These are phyloP conservation scores for Hippolais icterina DNA, from an alignment of 2,113 vertebrate genomes.

Conservation along the genomic window DNA sequence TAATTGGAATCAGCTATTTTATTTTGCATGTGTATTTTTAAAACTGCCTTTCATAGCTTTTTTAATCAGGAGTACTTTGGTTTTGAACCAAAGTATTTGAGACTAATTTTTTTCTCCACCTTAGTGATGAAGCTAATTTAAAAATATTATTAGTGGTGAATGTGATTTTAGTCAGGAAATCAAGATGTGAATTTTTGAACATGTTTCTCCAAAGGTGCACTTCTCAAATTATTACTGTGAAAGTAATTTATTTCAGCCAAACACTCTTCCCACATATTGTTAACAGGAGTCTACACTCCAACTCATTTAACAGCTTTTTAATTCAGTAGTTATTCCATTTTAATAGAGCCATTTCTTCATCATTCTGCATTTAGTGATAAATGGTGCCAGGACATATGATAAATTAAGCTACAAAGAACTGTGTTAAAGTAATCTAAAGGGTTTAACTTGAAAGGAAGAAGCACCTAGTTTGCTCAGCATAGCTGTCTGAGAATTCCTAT, in stretches of 20 bases:
- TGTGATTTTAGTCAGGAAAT: conserved; percentile 72
- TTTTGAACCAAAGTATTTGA: conserved; percentile 56
- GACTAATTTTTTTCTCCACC: conserved; percentile 40
- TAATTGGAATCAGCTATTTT: conserved; percentile 61
- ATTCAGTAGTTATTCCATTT: conserved; percentile 81
- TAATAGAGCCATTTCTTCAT: conserved; percentile 84
- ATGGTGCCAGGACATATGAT: conserved; percentile 81
- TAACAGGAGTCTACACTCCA: conserved; percentile 74
- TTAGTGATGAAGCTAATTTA: conserved; percentile 66
- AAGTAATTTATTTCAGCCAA: conserved; percentile 82
- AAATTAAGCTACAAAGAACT: conserved; percentile 79
- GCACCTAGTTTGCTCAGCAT: conserved; percentile 68
- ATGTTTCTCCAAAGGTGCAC: conserved; percentile 76
- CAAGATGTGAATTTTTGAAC: conserved; percentile 77
- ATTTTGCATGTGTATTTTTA: conserved; percentile 41
- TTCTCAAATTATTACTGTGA: conserved; percentile 75
- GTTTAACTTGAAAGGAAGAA: conserved; percentile 73
- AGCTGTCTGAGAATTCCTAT: conserved; percentile 43
- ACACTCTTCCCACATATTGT: conserved; percentile 77
- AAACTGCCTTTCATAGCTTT: background rate
- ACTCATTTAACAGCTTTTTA: conserved; percentile 81
- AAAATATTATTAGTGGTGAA: conserved; percentile 67
- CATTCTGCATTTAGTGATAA: conserved; percentile 84
- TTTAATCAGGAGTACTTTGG: conserved; percentile 43
- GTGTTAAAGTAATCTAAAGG: conserved; percentile 75